phyloP scores from a whole-genome alignment of 2,113 vertebrate species.

The Theropithecus gelada region DNA sequence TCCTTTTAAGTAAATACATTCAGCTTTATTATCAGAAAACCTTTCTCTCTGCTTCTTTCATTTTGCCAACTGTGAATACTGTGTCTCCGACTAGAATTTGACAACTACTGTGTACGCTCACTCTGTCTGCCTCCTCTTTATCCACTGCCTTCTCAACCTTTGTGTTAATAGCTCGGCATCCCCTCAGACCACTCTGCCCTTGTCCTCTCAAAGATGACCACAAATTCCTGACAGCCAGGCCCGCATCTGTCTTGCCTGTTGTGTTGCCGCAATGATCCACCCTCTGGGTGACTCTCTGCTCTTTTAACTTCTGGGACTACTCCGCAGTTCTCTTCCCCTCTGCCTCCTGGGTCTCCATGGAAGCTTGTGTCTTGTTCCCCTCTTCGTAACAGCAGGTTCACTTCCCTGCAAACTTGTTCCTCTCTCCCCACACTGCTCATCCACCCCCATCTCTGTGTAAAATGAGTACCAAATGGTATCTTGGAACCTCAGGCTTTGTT shows the following conservation, averaged over 20 bases:
- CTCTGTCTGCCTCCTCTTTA: not conserved
- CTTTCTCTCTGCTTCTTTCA: not conserved
- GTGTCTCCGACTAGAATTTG: not conserved
- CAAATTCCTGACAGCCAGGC: not conserved
- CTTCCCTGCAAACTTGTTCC: not conserved
- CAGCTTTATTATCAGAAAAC: not conserved
- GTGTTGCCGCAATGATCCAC: rapidly evolving
- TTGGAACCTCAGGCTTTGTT: not conserved
- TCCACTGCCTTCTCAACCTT: not conserved
- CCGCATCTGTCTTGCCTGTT: not conserved
- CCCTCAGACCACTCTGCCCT: not conserved
- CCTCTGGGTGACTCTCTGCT: not conserved
- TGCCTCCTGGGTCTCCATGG: not conserved
- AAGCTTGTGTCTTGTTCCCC: not conserved
- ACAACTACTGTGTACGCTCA: not conserved
- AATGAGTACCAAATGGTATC: not conserved
- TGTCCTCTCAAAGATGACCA: not conserved
- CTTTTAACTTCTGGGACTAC: not conserved
- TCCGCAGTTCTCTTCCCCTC: not conserved
- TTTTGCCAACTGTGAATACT: not conserved
- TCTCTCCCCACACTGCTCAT: not conserved
- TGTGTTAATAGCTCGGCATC: not conserved
- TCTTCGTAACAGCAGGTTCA: too few relatives aligned
- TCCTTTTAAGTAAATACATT: not conserved
- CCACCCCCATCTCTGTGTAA: not conserved